A percentile compares a stretch with the other conserved stretches of the same genome.
phyloP scores from a whole-genome alignment of 2,888 invertebrate species.

The Psylliodes chrysocephalus region DNA sequence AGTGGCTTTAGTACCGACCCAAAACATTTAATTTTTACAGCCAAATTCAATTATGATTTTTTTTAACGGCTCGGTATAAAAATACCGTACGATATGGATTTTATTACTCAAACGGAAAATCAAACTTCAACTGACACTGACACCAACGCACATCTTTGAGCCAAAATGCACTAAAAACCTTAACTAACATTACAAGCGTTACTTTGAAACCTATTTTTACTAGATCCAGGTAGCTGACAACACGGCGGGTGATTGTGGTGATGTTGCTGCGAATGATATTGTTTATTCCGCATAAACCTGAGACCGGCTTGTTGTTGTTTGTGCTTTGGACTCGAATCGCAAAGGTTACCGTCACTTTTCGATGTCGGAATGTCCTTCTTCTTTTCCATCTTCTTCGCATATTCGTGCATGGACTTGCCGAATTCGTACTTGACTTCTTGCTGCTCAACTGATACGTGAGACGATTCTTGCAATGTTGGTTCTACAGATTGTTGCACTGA shows the following conservation, averaged over 20 bases:
- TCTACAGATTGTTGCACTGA: background rate
- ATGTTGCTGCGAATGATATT: conserved; percentile 33
- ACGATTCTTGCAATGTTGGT: background rate
- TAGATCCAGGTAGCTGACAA: conserved; percentile 50
- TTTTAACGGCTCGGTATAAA: no score
- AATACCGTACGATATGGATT: no score
- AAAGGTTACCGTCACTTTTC: conserved; percentile 58
- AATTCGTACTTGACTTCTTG: conserved; percentile 49
- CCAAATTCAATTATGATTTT: no score
- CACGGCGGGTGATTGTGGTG: conserved; percentile 64
- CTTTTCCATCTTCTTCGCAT: conserved; percentile 52
- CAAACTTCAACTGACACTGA: no score
- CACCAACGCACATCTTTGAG: background rate
- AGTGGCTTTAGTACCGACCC: no score
- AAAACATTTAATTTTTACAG: no score
- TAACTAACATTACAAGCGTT: conserved; percentile 59
- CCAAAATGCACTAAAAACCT: background rate
- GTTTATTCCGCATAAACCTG: conserved; percentile 47
- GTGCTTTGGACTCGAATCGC: conserved; percentile 43
- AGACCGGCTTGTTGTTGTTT: conserved; percentile 55
- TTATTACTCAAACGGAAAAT: no score
- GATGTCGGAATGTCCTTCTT: conserved; percentile 51
- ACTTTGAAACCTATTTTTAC: conserved; percentile 62
- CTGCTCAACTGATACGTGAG: background rate
- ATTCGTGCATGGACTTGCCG: conserved; percentile 55